Evolutionary conservation across 1,140 invertebrate species (phyloP).

Genomic region (Drosophila varians): DNA sequence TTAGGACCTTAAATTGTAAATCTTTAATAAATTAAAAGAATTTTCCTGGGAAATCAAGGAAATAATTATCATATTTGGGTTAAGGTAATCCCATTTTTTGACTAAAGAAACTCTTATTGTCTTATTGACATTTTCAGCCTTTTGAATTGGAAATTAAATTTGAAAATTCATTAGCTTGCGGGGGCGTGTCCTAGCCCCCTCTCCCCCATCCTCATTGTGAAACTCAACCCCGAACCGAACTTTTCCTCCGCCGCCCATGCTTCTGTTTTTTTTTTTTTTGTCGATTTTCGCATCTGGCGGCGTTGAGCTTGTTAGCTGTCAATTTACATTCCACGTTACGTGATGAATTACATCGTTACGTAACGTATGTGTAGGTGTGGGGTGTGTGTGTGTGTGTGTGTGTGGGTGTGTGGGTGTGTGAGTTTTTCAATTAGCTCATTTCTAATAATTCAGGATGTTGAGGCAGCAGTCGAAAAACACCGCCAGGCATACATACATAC

Average conservation of each 20-base stretch:
- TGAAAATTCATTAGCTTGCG: background rate
- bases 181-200: too few relatives aligned
- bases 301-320: slow-evolving; percentile 43
- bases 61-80: too few relatives aligned
- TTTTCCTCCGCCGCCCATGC: background rate
- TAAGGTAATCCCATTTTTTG: too few relatives aligned
- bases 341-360: slow-evolving; percentile 61
- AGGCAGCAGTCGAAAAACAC: slow-evolving; percentile 30
- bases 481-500: slow-evolving; percentile 45
- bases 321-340: slow-evolving; percentile 54
- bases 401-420: slow-evolving; percentile 12
- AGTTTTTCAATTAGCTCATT: slow-evolving; percentile 74
- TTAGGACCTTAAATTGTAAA: too few relatives aligned
- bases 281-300: slow-evolving; percentile 5
- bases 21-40: too few relatives aligned
- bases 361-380: background rate
- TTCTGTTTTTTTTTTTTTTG: background rate
- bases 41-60: too few relatives aligned
- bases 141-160: background rate
- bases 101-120: too few relatives aligned
- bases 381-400: background rate
- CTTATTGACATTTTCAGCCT: too few relatives aligned
- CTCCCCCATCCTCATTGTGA: too few relatives aligned
- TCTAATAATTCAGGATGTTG: slow-evolving; percentile 60
- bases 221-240: background rate